phyloP scores from a whole-genome alignment of 2,113 vertebrate genomes.

The Penelope pileata region DNA sequence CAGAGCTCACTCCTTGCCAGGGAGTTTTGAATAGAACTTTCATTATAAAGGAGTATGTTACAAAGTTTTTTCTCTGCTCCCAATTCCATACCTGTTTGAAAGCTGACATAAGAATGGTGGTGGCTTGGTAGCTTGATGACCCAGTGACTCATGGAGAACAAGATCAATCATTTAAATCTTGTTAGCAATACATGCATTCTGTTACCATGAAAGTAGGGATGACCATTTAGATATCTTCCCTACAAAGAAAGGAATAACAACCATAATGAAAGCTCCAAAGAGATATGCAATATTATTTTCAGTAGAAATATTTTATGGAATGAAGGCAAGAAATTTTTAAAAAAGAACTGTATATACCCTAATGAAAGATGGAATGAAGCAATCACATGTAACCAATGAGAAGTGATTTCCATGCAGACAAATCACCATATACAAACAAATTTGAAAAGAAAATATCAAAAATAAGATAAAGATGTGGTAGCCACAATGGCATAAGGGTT shows the following conservation, averaged over 20 bases:
- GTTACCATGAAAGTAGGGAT: background rate
- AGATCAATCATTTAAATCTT: background rate
- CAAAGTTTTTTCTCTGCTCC: background rate
- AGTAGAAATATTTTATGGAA: background rate
- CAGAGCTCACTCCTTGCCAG: slow-evolving; percentile 14
- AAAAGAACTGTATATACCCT: slow-evolving; percentile 3
- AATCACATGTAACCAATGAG: background rate
- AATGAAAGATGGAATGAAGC: slow-evolving; percentile 8
- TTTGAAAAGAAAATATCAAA: slow-evolving; percentile 12
- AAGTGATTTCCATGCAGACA: slow-evolving; percentile 1
- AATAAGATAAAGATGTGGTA: background rate
- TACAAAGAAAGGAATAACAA: background rate
- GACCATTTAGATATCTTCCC: background rate
- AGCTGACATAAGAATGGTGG: background rate
- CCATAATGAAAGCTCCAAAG: background rate
- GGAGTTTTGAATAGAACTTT: slow-evolving; percentile 27
- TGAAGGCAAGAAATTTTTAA: slow-evolving; percentile 1
- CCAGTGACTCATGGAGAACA: background rate
- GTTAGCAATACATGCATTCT: background rate
- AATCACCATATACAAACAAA: slow-evolving; percentile 4
- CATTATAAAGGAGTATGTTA: background rate
- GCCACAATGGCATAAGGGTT: background rate
- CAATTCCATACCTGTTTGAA: background rate
- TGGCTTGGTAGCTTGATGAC: background rate
- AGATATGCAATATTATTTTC: background rate